Conservation (phyloP, 2,888 invertebrate genomes). For the Cryptus viduatorius region DNA sequence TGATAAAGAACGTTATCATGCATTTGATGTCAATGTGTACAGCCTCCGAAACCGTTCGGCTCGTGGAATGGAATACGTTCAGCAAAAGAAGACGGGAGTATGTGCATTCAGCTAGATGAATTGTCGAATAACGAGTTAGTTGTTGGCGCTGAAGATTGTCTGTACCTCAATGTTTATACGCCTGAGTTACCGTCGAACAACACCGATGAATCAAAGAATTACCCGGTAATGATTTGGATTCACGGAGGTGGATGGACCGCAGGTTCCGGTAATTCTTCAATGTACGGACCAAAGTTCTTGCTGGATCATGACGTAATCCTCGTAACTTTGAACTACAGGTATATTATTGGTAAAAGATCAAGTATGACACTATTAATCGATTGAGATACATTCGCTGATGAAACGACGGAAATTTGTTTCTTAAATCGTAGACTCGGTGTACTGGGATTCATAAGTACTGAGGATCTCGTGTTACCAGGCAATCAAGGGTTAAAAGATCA, state of each 20-base stretch:
- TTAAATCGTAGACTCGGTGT: slow-evolving; percentile 85
- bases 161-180: slow-evolving; percentile 92
- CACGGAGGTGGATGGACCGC: slow-evolving; percentile 92
- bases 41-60: slow-evolving; percentile 76
- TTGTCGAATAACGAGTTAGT: slow-evolving; percentile 85
- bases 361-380: too few relatives aligned
- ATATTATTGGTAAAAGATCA: not conserved
- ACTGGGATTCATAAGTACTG: slow-evolving; percentile 89
- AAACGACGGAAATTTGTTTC: too few relatives aligned
- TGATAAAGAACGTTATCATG: not conserved
- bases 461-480: slow-evolving; percentile 88
- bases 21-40: not conserved
- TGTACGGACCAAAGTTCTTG: slow-evolving; percentile 90
- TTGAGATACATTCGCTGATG: too few relatives aligned
- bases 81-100: slow-evolving; percentile 88
- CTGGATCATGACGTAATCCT: slow-evolving; percentile 90
- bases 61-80: slow-evolving; percentile 89
- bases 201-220: slow-evolving; percentile 76
- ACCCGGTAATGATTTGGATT: slow-evolving; percentile 91
- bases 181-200: slow-evolving; percentile 85
- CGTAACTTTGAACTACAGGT: slow-evolving; percentile 90
- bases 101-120: slow-evolving; percentile 91
- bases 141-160: slow-evolving; percentile 92
- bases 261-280: slow-evolving; percentile 89
- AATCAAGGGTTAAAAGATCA: slow-evolving; percentile 84